Conservation (phyloP, 2,113 vertebrate genomes). For the Dromaius novaehollandiae region DNA sequence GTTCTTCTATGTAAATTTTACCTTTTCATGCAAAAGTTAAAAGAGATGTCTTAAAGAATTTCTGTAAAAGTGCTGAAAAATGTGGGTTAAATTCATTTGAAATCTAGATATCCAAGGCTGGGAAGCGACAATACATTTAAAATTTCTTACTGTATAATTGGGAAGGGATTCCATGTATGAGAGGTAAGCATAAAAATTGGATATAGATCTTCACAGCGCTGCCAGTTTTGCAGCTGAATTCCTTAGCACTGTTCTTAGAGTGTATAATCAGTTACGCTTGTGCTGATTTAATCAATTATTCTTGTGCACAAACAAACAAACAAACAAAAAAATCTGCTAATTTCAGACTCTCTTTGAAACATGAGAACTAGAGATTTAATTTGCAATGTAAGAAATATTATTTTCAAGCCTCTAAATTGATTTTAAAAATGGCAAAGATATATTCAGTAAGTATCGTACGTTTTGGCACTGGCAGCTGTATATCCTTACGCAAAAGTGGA, state of each 20-base stretch:
- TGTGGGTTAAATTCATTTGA: slow-evolving; percentile 41
- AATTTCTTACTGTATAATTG: slow-evolving; percentile 30
- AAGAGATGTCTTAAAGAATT: neutral
- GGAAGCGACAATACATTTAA: slow-evolving; percentile 34
- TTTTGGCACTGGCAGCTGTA: slow-evolving; percentile 58
- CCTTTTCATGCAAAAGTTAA: neutral
- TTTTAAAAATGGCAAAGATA: slow-evolving; percentile 53
- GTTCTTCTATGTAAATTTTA: slow-evolving; percentile 7
- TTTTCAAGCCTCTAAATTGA: slow-evolving; percentile 34
- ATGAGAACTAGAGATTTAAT: slow-evolving; percentile 10
- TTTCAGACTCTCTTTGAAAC: slow-evolving; percentile 61
- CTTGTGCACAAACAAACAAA: slow-evolving; percentile 62
- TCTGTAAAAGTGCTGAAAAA: neutral
- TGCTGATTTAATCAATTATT: slow-evolving; percentile 70
- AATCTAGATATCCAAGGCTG: slow-evolving; percentile 34
- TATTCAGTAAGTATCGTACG: slow-evolving; percentile 55
- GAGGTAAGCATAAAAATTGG: neutral
- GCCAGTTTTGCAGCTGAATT: slow-evolving; percentile 38
- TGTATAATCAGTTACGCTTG: slow-evolving; percentile 60
- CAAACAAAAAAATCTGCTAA: slow-evolving; percentile 40
- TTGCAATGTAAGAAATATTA: slow-evolving; percentile 53
- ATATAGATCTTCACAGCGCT: neutral
- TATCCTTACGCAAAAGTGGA: slow-evolving; percentile 61
- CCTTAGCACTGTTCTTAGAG: slow-evolving; percentile 35
- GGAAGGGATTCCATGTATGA: slow-evolving; percentile 43